Conservation (phyloP, 1,140 invertebrate species). For the Temnothorax curvispinosus region DNA sequence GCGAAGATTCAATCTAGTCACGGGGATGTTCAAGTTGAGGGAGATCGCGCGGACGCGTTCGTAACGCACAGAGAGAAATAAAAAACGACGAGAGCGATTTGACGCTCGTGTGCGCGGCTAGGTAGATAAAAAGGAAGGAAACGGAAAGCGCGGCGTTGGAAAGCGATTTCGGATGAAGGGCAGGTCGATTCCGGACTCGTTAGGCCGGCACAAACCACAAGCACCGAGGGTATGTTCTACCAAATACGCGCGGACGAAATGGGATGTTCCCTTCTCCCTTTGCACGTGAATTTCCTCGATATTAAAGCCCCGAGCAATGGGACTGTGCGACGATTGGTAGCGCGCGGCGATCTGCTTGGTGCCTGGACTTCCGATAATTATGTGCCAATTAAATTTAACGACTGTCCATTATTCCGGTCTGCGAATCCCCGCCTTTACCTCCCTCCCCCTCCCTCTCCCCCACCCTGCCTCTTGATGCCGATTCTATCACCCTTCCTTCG, state of each 20-base stretch:
- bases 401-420: conserved; percentile 80
- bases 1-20: conserved; percentile 53
- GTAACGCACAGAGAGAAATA: not conserved
- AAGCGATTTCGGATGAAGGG: conserved; percentile 52
- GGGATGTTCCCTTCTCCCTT: not conserved
- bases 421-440: conserved; percentile 43
- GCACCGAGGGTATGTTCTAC: conserved; percentile 4
- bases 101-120: not conserved
- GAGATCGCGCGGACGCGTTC: conserved; percentile 25
- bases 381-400: conserved; percentile 83
- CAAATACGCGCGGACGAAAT: conserved; percentile 36
- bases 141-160: conserved; percentile 1
- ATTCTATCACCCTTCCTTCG: conserved; percentile 42
- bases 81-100: conserved; percentile 20
- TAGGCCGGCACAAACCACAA: conserved; percentile 59
- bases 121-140: conserved; percentile 2
- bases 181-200: conserved; percentile 66
- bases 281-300: conserved; percentile 71
- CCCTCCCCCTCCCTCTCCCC: not conserved
- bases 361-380: conserved; percentile 77
- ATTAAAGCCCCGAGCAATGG: conserved; percentile 73
- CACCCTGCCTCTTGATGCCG: conserved; percentile 4
- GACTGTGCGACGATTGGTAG: conserved; percentile 73
- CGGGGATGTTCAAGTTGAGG: conserved; percentile 23
- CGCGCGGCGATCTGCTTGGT: conserved; percentile 68